These are phyloP conservation scores for Diachrysia chrysitis DNA, from an alignment of 2,888 invertebrate species.

Conservation along the genomic window DNA sequence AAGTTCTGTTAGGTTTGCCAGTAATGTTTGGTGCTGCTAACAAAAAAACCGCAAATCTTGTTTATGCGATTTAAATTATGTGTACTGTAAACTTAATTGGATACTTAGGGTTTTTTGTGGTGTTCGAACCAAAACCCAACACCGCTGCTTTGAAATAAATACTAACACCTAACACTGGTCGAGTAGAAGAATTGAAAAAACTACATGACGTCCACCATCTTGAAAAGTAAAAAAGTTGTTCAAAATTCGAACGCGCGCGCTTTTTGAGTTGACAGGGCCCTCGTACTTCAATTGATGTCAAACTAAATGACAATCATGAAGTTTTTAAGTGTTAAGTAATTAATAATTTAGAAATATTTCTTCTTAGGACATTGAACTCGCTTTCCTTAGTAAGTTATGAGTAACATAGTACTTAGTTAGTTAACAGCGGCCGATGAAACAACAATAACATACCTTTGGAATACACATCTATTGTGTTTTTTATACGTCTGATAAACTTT, in stretches of 20 bases:
- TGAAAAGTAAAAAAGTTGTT: background rate
- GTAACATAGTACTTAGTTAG: constrained; percentile 28
- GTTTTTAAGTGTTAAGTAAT: background rate
- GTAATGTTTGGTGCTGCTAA: constrained; percentile 45
- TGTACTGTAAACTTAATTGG: constrained; percentile 53
- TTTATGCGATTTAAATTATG: constrained; percentile 53
- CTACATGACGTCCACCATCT: background rate
- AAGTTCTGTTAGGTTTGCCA: constrained; percentile 33
- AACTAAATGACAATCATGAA: background rate
- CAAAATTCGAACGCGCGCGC: background rate
- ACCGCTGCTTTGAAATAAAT: constrained; percentile 25
- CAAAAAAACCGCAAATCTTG: constrained; percentile 48
- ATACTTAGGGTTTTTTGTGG: constrained; percentile 22
- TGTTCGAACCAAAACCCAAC: constrained; percentile 23
- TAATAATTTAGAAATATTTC: constrained; percentile 22
- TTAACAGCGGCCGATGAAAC: constrained; percentile 62
- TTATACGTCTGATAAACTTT: constrained; percentile 45
- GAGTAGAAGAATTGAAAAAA: constrained; percentile 1
- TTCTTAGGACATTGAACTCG: constrained; percentile 32
- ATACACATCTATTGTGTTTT: constrained; percentile 74
- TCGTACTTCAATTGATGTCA: background rate
- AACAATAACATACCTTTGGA: constrained; percentile 75
- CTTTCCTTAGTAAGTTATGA: constrained; percentile 34
- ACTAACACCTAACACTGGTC: constrained; percentile 8
- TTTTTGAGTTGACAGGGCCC: constrained; percentile 5